Conservation (phyloP, 2,797 vertebrate genomes). For the Toxotes lorentzi region DNA sequence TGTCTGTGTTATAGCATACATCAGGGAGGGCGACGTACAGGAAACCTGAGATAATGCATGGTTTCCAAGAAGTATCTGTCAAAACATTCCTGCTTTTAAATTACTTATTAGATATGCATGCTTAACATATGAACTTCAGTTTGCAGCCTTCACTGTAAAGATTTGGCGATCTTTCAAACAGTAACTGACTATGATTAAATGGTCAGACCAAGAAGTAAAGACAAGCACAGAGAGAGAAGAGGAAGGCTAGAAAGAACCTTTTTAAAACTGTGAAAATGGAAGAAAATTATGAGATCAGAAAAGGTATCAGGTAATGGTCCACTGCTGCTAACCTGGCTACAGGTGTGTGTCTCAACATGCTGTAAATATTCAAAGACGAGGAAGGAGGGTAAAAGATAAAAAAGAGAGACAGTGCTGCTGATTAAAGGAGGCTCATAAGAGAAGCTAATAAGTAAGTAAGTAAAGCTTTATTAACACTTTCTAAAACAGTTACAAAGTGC, state of each 20-base stretch:
- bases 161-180: background rate
- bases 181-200: background rate
- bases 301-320: background rate
- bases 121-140: background rate
- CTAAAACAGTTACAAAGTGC: no score
- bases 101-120: background rate
- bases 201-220: background rate
- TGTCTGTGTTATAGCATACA: background rate
- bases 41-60: background rate
- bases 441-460: background rate
- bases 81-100: background rate
- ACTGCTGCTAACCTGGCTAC: background rate
- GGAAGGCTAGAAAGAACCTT: background rate
- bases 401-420: background rate
- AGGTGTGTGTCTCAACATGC: background rate
- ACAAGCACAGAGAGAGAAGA: background rate
- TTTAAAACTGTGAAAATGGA: background rate
- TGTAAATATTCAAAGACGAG: background rate
- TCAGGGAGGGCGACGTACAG: background rate
- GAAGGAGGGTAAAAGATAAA: background rate
- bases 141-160: background rate
- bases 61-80: background rate
- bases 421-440: background rate
- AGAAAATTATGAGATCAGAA: background rate
- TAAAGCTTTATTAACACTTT: no score